A percentile compares a stretch with the other conserved stretches of the same genome.
Evolutionary conservation across 2,888 invertebrate species (phyloP).

Genomic region (Melanostoma scalare): DNA sequence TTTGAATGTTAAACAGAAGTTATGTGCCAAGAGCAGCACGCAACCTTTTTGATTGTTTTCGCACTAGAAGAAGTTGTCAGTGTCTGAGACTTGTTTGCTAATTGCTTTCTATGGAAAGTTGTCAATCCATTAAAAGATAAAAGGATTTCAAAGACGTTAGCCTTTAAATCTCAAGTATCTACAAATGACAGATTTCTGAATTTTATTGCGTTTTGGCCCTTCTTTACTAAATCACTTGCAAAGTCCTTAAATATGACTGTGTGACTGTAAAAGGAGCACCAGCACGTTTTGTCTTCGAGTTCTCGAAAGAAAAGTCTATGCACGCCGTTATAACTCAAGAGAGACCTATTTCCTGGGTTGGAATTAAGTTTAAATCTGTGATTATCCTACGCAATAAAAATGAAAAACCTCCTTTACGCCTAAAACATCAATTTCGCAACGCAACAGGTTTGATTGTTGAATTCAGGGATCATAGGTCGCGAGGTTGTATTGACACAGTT

Average conservation of each 20-base stretch:
- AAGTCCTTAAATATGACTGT: no score
- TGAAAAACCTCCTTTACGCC: slow-evolving; percentile 11
- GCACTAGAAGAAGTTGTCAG: slow-evolving; percentile 9
- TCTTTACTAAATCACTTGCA: background rate
- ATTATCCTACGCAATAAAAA: slow-evolving; percentile 49
- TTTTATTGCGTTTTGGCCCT: slow-evolving; percentile 11
- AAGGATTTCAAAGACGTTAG: background rate
- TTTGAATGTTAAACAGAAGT: background rate
- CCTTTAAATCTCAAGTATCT: slow-evolving; percentile 13
- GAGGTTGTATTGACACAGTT: no score
- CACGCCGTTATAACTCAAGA: background rate
- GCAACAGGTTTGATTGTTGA: slow-evolving; percentile 47
- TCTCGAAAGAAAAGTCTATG: no score
- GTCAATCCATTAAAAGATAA: slow-evolving; percentile 29
- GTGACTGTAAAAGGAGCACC: background rate
- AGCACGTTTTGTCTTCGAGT: no score
- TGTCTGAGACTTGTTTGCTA: slow-evolving; percentile 41
- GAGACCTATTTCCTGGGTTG: slow-evolving; percentile 21
- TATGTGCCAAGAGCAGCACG: slow-evolving; percentile 10
- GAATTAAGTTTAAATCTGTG: slow-evolving; percentile 58
- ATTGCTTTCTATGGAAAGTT: slow-evolving; percentile 39
- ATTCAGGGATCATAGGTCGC: no score
- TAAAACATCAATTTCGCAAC: slow-evolving; percentile 29
- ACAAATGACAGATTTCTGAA: slow-evolving; percentile 25
- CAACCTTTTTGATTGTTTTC: slow-evolving; percentile 46